These are phyloP conservation scores for Linepithema humile DNA, from an alignment of 1,140 invertebrate species.

Conservation along the genomic window DNA sequence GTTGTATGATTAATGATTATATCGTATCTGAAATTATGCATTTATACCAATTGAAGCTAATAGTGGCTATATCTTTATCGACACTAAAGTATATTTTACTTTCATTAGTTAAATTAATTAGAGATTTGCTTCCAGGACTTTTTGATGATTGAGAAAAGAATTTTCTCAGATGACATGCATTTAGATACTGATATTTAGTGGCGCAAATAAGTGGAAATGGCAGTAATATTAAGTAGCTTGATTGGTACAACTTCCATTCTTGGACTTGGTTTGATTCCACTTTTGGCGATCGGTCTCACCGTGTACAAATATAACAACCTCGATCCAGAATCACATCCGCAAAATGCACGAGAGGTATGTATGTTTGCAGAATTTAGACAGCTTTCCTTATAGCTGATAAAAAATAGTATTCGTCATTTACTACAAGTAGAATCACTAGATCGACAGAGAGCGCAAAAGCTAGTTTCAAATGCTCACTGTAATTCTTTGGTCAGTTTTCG, in stretches of 20 bases:
- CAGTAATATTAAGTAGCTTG: slow-evolving; percentile 76
- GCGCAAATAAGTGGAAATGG: slow-evolving; percentile 73
- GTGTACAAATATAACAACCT: slow-evolving; percentile 92
- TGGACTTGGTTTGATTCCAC: slow-evolving; percentile 90
- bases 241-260: slow-evolving; percentile 83
- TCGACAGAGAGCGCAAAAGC: too few species aligned
- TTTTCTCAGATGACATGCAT: slow-evolving; percentile 46
- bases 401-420: background rate
- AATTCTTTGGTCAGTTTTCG: too few species aligned
- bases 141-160: background rate
- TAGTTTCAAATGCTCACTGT: too few species aligned
- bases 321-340: slow-evolving; percentile 92
- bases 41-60: too few species aligned
- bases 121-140: background rate
- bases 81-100: background rate
- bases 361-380: background rate
- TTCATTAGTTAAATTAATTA: background rate
- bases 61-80: too few species aligned
- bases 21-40: too few species aligned
- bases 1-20: too few species aligned
- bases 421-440: background rate
- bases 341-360: slow-evolving; percentile 88
- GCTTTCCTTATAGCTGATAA: background rate
- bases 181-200: slow-evolving; percentile 23
- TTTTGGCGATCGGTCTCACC: slow-evolving; percentile 91